Percentiles rank a stretch among this genome's conserved stretches.
Conservation (phyloP, 1,140 invertebrate genomes). For the Centruroides sculpturatus region DNA sequence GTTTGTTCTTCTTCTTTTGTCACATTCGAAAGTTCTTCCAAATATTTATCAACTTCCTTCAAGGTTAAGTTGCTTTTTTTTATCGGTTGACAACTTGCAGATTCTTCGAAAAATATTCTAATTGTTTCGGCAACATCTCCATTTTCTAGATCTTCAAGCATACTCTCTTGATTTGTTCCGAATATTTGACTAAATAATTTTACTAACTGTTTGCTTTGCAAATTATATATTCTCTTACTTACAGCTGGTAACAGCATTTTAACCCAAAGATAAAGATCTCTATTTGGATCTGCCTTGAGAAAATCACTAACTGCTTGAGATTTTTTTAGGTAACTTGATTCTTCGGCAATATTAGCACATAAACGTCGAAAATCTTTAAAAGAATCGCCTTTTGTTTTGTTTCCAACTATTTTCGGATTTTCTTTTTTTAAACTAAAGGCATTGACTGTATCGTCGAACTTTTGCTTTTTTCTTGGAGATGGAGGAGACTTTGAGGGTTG, state of each 20-base stretch:
- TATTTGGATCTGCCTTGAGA: conserved; percentile 49
- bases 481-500: no score
- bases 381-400: conserved; percentile 42
- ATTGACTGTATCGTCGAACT: no score
- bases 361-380: conserved; percentile 63
- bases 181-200: conserved; percentile 79
- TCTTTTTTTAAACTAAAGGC: no score
- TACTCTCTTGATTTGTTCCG: conserved; percentile 51
- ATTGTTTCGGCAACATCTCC: conserved; percentile 83
- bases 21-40: conserved; percentile 51
- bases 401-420: no score
- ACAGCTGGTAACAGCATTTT: conserved; percentile 67
- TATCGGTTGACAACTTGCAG: conserved; percentile 40
- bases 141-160: conserved; percentile 66
- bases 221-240: conserved; percentile 70
- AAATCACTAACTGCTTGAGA: conserved; percentile 54
- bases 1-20: conserved; percentile 80
- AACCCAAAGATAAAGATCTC: conserved; percentile 67
- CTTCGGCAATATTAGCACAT: conserved; percentile 51
- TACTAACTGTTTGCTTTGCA: conserved; percentile 79
- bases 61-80: conserved; percentile 49
- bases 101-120: conserved; percentile 58
- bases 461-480: no score
- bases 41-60: conserved; percentile 50
- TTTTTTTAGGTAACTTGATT: conserved; percentile 65